Percentiles rank a stretch among this genome's conserved stretches.
Evolutionary conservation across 2,797 vertebrate genomes (phyloP).

Genomic region (Liparis tanakae): DNA sequence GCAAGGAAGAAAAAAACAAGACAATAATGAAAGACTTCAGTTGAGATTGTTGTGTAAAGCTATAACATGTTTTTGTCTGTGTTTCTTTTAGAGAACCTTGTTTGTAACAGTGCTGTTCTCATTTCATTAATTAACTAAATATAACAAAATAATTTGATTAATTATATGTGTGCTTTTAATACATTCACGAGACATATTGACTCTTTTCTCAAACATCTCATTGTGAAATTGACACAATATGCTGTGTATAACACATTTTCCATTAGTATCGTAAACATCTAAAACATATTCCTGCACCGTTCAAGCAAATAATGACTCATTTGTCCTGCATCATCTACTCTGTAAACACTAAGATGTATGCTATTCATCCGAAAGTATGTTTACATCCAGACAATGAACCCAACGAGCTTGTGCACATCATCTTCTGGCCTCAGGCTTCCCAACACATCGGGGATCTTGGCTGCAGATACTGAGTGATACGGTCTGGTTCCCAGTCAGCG

Average conservation of each 20-base stretch:
- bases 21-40: neutral
- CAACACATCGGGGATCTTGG: neutral
- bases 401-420: neutral
- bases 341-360: neutral
- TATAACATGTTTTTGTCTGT: too few relatives aligned
- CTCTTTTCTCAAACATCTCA: neutral
- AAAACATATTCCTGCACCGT: neutral
- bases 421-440: neutral
- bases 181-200: neutral
- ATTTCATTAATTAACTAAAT: neutral
- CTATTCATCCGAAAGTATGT: neutral
- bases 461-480: neutral
- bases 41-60: neutral
- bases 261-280: too few relatives aligned
- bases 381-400: neutral
- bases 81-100: neutral
- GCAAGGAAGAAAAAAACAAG: neutral
- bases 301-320: neutral
- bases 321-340: neutral
- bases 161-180: neutral
- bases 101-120: neutral
- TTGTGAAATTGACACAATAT: neutral
- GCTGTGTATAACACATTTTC: too few relatives aligned
- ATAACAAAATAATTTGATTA: neutral
- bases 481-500: rapidly evolving